phyloP scores from a whole-genome alignment of 2,888 invertebrate genomes.

The Pyralis farinalis region DNA sequence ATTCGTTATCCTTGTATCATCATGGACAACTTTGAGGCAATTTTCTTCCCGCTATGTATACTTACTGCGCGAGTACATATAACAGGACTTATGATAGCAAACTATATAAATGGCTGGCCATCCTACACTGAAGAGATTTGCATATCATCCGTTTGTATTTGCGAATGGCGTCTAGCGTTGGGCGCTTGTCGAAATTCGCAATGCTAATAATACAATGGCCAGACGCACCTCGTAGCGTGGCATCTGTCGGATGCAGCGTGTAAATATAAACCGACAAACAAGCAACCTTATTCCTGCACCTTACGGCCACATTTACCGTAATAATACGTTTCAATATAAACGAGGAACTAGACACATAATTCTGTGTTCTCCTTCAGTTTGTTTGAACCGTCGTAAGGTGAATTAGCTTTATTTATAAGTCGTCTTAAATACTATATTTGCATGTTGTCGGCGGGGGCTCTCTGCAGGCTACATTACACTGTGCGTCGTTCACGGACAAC shows the following conservation, averaged over 20 bases:
- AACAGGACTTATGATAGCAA: slow-evolving; percentile 23
- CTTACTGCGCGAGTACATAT: slow-evolving; percentile 8
- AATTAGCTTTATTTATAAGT: slow-evolving; percentile 49
- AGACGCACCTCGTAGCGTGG: slow-evolving; percentile 59
- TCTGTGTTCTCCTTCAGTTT: slow-evolving; percentile 43
- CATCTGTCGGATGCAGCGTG: slow-evolving; percentile 44
- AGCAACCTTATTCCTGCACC: slow-evolving; percentile 36
- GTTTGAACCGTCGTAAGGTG: slow-evolving; percentile 37
- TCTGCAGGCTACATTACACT: slow-evolving; percentile 43
- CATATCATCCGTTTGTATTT: slow-evolving; percentile 64
- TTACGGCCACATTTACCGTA: slow-evolving; percentile 38
- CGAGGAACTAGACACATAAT: slow-evolving; percentile 51
- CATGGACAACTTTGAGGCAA: not conserved
- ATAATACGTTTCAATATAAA: slow-evolving; percentile 32
- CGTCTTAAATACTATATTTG: slow-evolving; percentile 51
- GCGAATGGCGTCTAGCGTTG: slow-evolving; percentile 57
- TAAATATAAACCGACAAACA: slow-evolving; percentile 26
- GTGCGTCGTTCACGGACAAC: slow-evolving; percentile 55
- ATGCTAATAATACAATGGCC: slow-evolving; percentile 72
- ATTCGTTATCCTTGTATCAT: slow-evolving; percentile 1
- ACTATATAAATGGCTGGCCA: slow-evolving; percentile 46
- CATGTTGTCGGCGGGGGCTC: slow-evolving; percentile 40
- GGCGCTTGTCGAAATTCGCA: slow-evolving; percentile 69
- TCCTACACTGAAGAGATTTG: slow-evolving; percentile 54
- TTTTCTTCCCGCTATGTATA: slow-evolving; percentile 9